A percentile compares a stretch with the other conserved stretches of the same genome.
These are phyloP conservation scores for Sebastes diaconus DNA, from an alignment of 2,797 vertebrate species.

Conservation along the genomic window DNA sequence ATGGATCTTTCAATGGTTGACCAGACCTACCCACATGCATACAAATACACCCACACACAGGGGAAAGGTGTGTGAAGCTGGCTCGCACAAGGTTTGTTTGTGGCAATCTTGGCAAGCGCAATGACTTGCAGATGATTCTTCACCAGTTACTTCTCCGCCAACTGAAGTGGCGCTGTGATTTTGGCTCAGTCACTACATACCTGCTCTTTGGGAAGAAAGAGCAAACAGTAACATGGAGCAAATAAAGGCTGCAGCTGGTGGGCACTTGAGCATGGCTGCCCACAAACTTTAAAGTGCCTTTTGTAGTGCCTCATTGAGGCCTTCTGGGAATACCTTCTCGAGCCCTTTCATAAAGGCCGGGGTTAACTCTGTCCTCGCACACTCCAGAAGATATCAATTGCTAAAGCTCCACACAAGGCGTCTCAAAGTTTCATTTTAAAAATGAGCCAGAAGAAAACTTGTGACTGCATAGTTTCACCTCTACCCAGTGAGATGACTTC, in stretches of 20 bases:
- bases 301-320: not conserved
- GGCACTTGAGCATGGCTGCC: constrained; percentile 3
- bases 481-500: constrained; percentile 41
- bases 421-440: constrained; percentile 50
- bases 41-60: not conserved
- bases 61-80: not conserved
- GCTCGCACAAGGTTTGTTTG: not conserved
- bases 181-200: not conserved
- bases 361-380: not conserved
- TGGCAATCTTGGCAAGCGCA: not conserved
- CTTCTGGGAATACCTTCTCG: constrained; percentile 11
- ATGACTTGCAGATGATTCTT: constrained; percentile 15
- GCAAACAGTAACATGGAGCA: not conserved
- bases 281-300: constrained; percentile 39
- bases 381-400: constrained; percentile 20
- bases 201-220: constrained; percentile 1
- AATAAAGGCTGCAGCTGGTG: constrained; percentile 7
- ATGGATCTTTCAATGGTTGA: not conserved
- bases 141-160: constrained; percentile 6
- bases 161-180: not conserved
- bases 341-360: constrained; percentile 16
- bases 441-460: constrained; percentile 35
- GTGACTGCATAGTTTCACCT: constrained; percentile 1
- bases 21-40: not conserved
- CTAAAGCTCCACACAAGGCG: constrained; percentile 26